Percentiles rank a stretch among this genome's conserved stretches.
These are phyloP conservation scores for Mamestra configurata DNA, from an alignment of 1,140 invertebrate species.

Conservation along the genomic window DNA sequence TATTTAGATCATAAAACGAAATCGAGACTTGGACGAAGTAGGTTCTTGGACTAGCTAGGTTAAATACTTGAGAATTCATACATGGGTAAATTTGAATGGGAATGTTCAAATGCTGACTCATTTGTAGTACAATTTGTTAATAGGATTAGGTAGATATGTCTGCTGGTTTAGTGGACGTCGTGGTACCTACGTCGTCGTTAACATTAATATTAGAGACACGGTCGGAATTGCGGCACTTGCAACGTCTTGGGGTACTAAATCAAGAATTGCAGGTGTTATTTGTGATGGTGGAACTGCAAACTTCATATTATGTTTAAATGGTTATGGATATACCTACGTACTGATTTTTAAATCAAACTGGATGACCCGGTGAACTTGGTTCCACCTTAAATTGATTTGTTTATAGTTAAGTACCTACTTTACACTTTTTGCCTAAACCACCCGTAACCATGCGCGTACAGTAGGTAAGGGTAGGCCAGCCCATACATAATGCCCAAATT, in stretches of 20 bases:
- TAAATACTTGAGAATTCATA: conserved; percentile 13
- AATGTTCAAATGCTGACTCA: neutral
- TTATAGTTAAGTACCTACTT: too few relatives aligned
- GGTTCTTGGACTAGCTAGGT: neutral
- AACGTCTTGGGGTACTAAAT: neutral
- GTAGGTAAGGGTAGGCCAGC: too few relatives aligned
- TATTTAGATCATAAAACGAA: conserved; percentile 19
- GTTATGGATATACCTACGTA: too few relatives aligned
- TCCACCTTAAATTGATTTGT: too few relatives aligned
- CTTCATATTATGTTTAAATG: too few relatives aligned
- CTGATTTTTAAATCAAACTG: too few relatives aligned
- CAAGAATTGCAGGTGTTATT: neutral
- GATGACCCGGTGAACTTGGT: too few relatives aligned
- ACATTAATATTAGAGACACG: conserved; percentile 24
- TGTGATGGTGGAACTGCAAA: neutral
- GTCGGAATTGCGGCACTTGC: neutral
- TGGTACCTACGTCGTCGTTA: neutral
- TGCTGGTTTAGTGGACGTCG: neutral
- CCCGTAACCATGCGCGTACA: too few relatives aligned
- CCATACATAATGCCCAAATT: too few relatives aligned
- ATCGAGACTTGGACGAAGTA: conserved; percentile 12
- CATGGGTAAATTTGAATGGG: neutral
- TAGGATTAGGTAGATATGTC: neutral
- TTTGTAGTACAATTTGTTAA: conserved; percentile 1
- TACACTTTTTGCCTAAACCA: too few relatives aligned